A percentile compares a stretch with the other conserved stretches of the same genome.
Evolutionary conservation across 2,797 vertebrate genomes (phyloP).

Genomic region (Urophycis tenuis): DNA sequence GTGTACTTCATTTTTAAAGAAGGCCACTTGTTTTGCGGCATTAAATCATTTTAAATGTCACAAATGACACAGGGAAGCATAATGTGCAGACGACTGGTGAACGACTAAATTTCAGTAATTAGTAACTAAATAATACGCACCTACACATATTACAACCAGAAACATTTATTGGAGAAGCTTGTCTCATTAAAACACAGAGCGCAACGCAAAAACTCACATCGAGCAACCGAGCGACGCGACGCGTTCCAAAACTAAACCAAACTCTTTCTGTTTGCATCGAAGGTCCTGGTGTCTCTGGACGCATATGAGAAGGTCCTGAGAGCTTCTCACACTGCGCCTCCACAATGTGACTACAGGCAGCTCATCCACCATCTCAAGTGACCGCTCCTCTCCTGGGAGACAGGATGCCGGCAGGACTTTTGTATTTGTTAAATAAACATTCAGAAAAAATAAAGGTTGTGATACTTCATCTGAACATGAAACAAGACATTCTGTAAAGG

Average conservation of each 20-base stretch:
- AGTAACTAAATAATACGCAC: neutral
- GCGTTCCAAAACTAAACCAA: conserved; percentile 6
- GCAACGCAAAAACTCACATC: neutral
- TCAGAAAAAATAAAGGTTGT: neutral
- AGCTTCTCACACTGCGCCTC: conserved; percentile 45
- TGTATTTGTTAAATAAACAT: neutral
- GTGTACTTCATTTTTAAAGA: neutral
- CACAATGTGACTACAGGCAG: conserved; percentile 50
- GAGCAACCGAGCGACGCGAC: neutral
- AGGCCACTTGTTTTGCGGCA: neutral
- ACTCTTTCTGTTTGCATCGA: conserved; percentile 14
- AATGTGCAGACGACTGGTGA: neutral
- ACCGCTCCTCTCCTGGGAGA: neutral
- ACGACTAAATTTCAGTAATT: neutral
- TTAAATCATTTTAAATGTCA: neutral
- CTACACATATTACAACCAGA: neutral
- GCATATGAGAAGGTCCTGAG: conserved; percentile 53
- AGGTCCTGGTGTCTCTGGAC: conserved; percentile 62
- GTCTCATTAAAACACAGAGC: neutral
- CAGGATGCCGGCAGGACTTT: neutral
- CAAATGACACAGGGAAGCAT: neutral
- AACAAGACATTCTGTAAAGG: neutral
- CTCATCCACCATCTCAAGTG: conserved; percentile 49
- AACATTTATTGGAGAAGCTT: neutral
- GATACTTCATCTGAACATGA: neutral